Conservation (phyloP, 2,113 vertebrate genomes). For the Nipponia nippon region DNA sequence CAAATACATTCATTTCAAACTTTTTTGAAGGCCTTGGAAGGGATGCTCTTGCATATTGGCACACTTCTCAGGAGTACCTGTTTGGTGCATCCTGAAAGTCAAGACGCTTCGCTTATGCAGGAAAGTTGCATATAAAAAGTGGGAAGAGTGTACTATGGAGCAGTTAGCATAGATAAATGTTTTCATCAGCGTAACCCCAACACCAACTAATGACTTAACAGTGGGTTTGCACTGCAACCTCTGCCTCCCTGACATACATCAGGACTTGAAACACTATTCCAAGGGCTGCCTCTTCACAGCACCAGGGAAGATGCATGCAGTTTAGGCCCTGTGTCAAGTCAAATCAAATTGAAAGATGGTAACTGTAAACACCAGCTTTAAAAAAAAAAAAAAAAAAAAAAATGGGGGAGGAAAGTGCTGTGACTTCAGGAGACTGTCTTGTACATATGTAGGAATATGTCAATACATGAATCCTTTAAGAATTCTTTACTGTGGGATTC, state of each 20-base stretch:
- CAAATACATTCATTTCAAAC: not conserved
- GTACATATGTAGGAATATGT: not conserved
- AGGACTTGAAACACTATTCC: not conserved
- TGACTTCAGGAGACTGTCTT: not conserved
- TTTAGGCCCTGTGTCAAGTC: not conserved
- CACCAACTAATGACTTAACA: not conserved
- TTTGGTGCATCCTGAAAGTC: not conserved
- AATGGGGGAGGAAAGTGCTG: not conserved
- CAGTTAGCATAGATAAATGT: not conserved
- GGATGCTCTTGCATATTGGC: not conserved
- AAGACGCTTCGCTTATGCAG: not conserved
- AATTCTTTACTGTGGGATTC: not conserved
- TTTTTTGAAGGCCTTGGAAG: not conserved
- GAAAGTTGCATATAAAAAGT: not conserved
- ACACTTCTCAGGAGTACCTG: not conserved
- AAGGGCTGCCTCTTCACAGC: not conserved
- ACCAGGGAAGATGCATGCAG: no score
- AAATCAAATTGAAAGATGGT: not conserved
- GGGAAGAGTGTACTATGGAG: not conserved
- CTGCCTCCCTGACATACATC: not conserved
- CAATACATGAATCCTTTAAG: not conserved
- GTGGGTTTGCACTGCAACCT: not conserved
- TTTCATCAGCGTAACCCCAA: not conserved
- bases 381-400: not conserved
- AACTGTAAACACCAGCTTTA: not conserved